phyloP scores from a whole-genome alignment of 2,113 vertebrate species.

The Ceratotherium simum region DNA sequence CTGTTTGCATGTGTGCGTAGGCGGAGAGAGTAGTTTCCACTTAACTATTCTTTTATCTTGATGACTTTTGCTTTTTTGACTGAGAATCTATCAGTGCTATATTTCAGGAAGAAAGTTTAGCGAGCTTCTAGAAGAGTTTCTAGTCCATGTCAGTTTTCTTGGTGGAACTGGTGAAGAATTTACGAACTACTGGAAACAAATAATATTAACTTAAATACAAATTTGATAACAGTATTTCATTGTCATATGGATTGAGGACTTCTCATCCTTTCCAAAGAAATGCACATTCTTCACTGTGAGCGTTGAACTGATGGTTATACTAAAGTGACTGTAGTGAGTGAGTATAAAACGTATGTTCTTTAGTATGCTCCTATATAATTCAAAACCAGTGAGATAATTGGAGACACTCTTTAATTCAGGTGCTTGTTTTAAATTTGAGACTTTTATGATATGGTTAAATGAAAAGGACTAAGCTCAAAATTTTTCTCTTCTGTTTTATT shows the following conservation, averaged over 20 bases:
- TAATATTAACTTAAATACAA: neutral
- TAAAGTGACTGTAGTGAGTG: neutral
- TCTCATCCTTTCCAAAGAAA: neutral
- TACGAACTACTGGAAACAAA: slow-evolving; percentile 15
- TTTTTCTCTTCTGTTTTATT: neutral
- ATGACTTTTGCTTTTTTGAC: slow-evolving; percentile 47
- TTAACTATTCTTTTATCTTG: neutral
- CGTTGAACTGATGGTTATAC: neutral
- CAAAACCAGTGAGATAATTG: neutral
- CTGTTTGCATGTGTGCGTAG: neutral
- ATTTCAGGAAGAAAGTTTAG: slow-evolving; percentile 72
- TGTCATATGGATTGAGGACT: neutral
- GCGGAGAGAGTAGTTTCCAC: slow-evolving; percentile 28
- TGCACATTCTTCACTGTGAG: neutral
- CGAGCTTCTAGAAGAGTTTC: slow-evolving; percentile 47
- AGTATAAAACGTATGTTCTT: neutral
- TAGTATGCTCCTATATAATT: neutral
- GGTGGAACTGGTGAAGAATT: neutral
- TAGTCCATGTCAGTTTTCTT: neutral
- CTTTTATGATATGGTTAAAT: neutral
- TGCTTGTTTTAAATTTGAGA: slow-evolving; percentile 1
- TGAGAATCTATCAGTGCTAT: neutral
- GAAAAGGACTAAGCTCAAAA: neutral
- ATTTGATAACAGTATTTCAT: neutral
- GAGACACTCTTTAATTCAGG: neutral